These are phyloP conservation scores for Nephila pilipes DNA, from an alignment of 1,140 invertebrate genomes.

Conservation along the genomic window DNA sequence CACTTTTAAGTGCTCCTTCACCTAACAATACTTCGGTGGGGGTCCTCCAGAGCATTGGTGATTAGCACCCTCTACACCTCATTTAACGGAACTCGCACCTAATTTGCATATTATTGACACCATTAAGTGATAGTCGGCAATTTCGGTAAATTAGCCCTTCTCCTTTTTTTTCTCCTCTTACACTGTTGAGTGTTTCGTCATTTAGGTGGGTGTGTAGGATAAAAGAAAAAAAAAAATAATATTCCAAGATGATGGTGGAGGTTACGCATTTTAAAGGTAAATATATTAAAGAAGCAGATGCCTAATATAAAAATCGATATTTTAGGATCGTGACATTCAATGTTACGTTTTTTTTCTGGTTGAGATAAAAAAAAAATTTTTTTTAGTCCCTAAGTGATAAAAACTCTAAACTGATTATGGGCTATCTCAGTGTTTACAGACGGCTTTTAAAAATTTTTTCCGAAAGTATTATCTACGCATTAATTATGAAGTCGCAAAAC, in stretches of 20 bases:
- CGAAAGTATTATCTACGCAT: neutral
- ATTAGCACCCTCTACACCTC: slow-evolving; percentile 48
- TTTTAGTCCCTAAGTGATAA: neutral
- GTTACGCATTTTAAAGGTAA: slow-evolving; percentile 27
- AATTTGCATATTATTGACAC: slow-evolving; percentile 65
- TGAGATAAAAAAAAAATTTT: neutral
- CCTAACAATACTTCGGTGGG: slow-evolving; percentile 1
- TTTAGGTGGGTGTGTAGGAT: no score
- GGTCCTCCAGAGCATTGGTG: neutral
- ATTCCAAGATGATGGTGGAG: neutral
- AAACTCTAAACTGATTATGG: neutral
- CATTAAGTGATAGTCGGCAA: slow-evolving; percentile 51
- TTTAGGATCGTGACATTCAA: neutral
- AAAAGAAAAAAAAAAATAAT: neutral
- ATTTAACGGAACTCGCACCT: slow-evolving; percentile 55
- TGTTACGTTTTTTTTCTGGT: neutral
- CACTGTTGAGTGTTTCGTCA: neutral
- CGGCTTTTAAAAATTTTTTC: neutral
- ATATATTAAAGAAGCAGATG: neutral
- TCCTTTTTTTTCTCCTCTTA: neutral
- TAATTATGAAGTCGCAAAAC: no score
- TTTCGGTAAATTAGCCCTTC: slow-evolving; percentile 45
- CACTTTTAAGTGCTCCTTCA: neutral
- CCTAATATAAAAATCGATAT: slow-evolving; percentile 65
- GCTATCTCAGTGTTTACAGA: neutral